Evolutionary conservation across 2,113 vertebrate genomes (phyloP), one percentile per base, ranked within the genome.

Genomic region (Oryzias javanicus): DNA sequence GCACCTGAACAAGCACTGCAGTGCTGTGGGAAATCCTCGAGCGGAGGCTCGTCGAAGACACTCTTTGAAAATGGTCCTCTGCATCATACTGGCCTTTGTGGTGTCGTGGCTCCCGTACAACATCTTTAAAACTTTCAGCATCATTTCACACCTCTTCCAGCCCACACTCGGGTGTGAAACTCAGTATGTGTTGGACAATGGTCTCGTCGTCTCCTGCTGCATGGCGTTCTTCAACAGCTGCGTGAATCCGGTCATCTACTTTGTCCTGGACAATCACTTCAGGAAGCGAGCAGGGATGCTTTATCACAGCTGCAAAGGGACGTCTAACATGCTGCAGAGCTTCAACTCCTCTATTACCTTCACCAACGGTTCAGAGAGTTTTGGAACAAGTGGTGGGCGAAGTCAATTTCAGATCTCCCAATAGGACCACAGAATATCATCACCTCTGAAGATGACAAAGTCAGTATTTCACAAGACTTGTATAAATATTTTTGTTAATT

Each of bases 21-120:
- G 50, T 10, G 70, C 62, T 4, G 41, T 86, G 1, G 60, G 55
- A 29, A 90, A 89, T 70, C 85, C 82, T 17, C 77, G 70, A 8
- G 42, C 79, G 1, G 46, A 81, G 42, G 89, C 85, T 14, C 88
- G 91, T 0, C 73, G 86, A 16, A 86, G 82, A 7, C 92, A 91
- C 56, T 93, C 94, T 15, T 80, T 94, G 18, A 93, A 93, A 25
- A 93, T 94, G 74, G 91, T 97, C 64, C 66, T 93, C 52, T 89
- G 86, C 63, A 92, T 95, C 56, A 87, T 95, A 7, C 25, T 80
- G 8, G 86, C 88, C 29, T 97, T 95, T 49, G 74, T 94, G 74
- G 86, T 91, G 59, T 94, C 92, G 79, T 96, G 95, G 95, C 67
- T 95, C n/a, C 95, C 95, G 4, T 94, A 89, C 75, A 91, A 92